Base-by-base conservation (phyloP, 2,888 invertebrate species). In the Netelia virgata region DNA sequence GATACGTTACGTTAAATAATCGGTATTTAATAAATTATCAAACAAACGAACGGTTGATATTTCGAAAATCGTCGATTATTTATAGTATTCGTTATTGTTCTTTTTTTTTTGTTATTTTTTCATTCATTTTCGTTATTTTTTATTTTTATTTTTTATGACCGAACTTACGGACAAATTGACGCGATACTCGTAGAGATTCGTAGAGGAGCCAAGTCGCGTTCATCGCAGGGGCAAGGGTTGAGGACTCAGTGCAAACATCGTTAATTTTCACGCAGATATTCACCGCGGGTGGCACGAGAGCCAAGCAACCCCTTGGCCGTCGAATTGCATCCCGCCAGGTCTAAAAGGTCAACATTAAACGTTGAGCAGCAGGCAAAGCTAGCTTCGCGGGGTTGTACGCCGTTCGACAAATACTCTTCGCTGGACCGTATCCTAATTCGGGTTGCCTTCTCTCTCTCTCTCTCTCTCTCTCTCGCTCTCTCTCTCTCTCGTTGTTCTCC, bases 291-390 rank as follows among this genome's bases (percentile, higher is more conserved):
- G 50, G 63, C 36, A 28, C 50, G 64, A 14, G 64, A 57, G 55
- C 57, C 10, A 16, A 6, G 18, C 18, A 14, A 53, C 16, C 18
- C 18, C 10, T 57, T 18, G 18, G 18, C 57, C 57, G 8, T 18
- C 16, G 18, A 16, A 9, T 79, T 79, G 11, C 69, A 41, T 61
- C 50, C 69, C 18, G 23, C 3, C 14, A 55, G 77, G 43, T 82
- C 57, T 90, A 90, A 92, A 93, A 92, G 93, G 93, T 93, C 93
- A 93, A 93, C 93, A 93, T 90, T 91, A 89, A 90, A 84, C 75
- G 81, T 72, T 28, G 90, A 88, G 88, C 88, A 85, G 86, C 85
- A 81, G 72, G 75, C 72, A 72, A 36, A 20, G 73, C 77, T 55
- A 50, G 82, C 81, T 81, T 74, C 77, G 76, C 53, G 59, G 57